Base-by-base conservation (phyloP, 2,888 invertebrate genomes). In the Therioaphis trifolii region DNA sequence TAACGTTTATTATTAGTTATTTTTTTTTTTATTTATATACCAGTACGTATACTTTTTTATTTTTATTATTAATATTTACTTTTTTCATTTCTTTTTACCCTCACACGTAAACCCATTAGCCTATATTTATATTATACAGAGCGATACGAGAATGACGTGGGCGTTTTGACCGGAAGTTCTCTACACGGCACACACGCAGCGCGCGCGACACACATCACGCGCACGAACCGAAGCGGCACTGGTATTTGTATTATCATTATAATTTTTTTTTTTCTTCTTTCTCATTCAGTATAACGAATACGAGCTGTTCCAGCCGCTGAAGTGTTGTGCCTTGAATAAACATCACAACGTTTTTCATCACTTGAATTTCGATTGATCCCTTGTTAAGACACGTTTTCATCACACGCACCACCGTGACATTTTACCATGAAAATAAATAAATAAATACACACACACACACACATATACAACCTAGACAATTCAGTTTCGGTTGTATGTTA, bases 91-190 rank as follows among this genome's bases (percentile, higher is more conserved):
- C 55, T 55, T 21, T 55, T 21, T 7, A 9, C 75, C 58, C 58
- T 58, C 18, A 18, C 43, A 27, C 75, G 18, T 27, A 75, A 2
- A 58, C 58, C 75, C 75, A 75, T 75, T 75, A 75, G 75, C 43
- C 61, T 43, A 40, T 74, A 75, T 75, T 58, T 75, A 75, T 40
- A 35, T 7, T 11, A 24, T 27, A 75, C 63, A 46, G 46, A 76
- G 29, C 76, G 63, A 49, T 77, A 61, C 29, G 49, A 77, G 63
- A 66, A 77, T 77, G 77, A 77, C 63, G 77, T 49, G 46, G 77
- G 49, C 76, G 77, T 77, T 77, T 77, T 63, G 77, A 77, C 77
- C 77, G 77, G 77, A 77, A 63, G 63, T 77, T 46, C 63, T 63
- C 29, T 21, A 35, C 74, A 18, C 12, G 7, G 29, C 9, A 9